phyloP scores from a whole-genome alignment of 2,888 invertebrate species.

The Lycophotia porphyrea region DNA sequence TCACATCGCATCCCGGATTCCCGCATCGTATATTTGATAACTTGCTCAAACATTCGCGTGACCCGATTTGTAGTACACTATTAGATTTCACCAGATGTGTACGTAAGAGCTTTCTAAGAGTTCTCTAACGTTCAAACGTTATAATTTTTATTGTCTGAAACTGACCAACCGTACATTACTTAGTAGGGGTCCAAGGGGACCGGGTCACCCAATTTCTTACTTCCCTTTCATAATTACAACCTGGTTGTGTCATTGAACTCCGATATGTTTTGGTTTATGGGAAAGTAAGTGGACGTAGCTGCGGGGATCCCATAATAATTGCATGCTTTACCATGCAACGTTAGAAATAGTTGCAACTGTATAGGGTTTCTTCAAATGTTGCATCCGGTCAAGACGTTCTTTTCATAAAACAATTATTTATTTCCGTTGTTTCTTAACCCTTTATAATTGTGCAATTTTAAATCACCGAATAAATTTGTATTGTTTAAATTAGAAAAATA shows the following conservation, averaged over 20 bases:
- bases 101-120: conserved; percentile 76
- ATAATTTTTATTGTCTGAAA: conserved; percentile 84
- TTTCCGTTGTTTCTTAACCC: conserved; percentile 63
- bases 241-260: conserved; percentile 87
- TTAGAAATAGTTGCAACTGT: conserved; percentile 79
- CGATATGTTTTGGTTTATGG: conserved; percentile 81
- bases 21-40: conserved; percentile 71
- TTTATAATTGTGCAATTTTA: conserved; percentile 1
- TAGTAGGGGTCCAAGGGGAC: conserved; percentile 83
- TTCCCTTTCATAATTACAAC: conserved; percentile 87
- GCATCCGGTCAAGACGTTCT: conserved; percentile 75
- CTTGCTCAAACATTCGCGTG: conserved; percentile 55
- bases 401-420: conserved; percentile 48
- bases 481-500: not conserved
- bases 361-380: conserved; percentile 64
- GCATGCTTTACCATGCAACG: conserved; percentile 69
- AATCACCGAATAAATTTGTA: not conserved
- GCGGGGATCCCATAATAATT: conserved; percentile 81
- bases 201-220: conserved; percentile 87
- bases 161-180: conserved; percentile 87
- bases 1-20: conserved; percentile 44
- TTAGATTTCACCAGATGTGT: conserved; percentile 79
- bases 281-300: conserved; percentile 83
- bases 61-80: conserved; percentile 54
- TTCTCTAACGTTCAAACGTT: conserved; percentile 79